phyloP scores from a whole-genome alignment of 2,797 vertebrate species.

The Channa striata region DNA sequence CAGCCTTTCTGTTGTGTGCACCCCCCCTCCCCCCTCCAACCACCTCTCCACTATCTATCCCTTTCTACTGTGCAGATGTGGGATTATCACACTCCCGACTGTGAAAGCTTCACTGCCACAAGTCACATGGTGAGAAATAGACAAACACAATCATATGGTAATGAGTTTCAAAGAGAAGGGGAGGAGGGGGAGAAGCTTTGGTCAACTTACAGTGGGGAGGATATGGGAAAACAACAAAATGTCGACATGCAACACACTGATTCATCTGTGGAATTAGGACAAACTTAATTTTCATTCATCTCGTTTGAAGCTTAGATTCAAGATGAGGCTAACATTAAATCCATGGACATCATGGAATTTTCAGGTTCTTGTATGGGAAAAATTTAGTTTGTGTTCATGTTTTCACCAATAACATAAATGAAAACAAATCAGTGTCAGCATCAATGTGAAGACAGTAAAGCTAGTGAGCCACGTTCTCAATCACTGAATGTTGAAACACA shows the following conservation, averaged over 20 bases:
- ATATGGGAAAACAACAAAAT: constrained; percentile 12
- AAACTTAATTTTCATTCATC: not conserved
- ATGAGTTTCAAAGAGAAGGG: constrained; percentile 17
- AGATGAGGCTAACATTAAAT: not conserved
- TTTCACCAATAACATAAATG: not conserved
- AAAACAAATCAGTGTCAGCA: not conserved
- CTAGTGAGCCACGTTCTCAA: not conserved
- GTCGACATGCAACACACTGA: not conserved
- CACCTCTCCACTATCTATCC: constrained; percentile 10
- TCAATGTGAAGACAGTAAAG: not conserved
- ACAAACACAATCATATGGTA: constrained; percentile 37
- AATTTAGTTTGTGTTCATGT: not conserved
- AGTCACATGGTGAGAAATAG: constrained; percentile 57
- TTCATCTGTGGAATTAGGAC: constrained; percentile 9
- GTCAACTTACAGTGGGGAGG: constrained; percentile 5
- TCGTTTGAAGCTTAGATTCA: not conserved
- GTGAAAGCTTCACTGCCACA: constrained; percentile 58
- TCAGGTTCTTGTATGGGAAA: no score
- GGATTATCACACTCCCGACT: constrained; percentile 68
- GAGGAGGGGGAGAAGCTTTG: constrained; percentile 1
- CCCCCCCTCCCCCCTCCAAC: not conserved
- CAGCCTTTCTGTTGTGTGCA: constrained; percentile 64
- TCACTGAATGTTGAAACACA: not conserved
- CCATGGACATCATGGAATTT: not conserved
- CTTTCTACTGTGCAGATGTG: constrained; percentile 74